Base-by-base conservation (phyloP, 2,113 vertebrate species). In the Myrmecophaga tridactyla region DNA sequence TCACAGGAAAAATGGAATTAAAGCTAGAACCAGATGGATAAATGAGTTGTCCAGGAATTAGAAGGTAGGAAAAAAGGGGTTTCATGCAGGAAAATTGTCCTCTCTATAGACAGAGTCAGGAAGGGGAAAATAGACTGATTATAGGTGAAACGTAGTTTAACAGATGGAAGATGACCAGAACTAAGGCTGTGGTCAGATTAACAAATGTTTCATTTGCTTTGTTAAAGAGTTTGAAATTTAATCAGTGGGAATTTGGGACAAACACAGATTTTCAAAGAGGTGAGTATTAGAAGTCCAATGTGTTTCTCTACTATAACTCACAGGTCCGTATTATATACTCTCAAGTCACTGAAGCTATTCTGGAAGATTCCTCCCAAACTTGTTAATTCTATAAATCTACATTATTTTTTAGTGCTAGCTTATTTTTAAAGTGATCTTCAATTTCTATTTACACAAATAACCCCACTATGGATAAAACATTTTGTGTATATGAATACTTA, bases 341-440 rank as follows among this genome's bases (percentile, higher is more conserved):
- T 88, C n/a, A 86, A 56, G 12, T 36, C 60, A 91, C 34, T 43
- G 31, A 60, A 11, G 13, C 6, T 90, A 17, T 63, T 63, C 7
- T 77, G 14, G 80, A 84, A 85, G 27, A 69, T 31, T 48, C 7
- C 21, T 73, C 8, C 2, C 8, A 73, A 92, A 77, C 25, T 53
- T 60, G 60, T 86, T 39, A n/a, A 39, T 82, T 94, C 39, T 89
- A 9, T 39, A 90, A 60, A 23, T 86, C 17, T 78, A 73, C 56
- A 51, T 89, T 93, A 80, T 18, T 95, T 95, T 96, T 86, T 46
- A 65, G 18, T 76, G 39, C 14, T 96, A 60, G 31, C n/a, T 69
- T 62, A 67, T 80, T 92, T 76, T 20, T n/a, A 80, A 75, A 69
- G 63, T 77, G 14, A 11, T 70, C 58, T 94, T 91, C 5, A 15